Base-by-base conservation (phyloP, 2,797 vertebrate species). In the Cichlasoma orientale region DNA sequence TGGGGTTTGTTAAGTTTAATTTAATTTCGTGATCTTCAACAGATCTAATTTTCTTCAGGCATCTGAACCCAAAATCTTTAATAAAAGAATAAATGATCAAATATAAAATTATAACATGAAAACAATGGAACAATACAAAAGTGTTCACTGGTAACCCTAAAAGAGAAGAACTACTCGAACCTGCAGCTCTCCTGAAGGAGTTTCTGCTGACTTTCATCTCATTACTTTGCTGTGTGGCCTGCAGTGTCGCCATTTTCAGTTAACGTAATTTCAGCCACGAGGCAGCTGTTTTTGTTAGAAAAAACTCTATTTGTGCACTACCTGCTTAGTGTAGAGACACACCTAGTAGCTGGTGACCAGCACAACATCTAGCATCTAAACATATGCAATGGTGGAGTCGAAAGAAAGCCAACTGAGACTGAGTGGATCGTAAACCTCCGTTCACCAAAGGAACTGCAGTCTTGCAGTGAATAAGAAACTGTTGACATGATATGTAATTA, bases 381-480 rank as follows among this genome's bases (percentile, higher is more conserved):
- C 44, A 80, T n/a, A 76, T 70, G 31, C 14, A 66, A 7, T 31
- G 71, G 23, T 36, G 11, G 31, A 63, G 74, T 74, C 36, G 47
- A 66, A 86, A 54, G 16, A 41, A 47, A 44, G 53, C 33, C 19
- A 27, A 8, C 10, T 18, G 25, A 61, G 77, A 75, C 33, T 18
- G 23, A 58, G 33, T 19, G 7, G 69, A 41, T 7, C 11, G 25
- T 50, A 13, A 56, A 56, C 29, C 10, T 61, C 31, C 18, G 36
- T 41, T 63, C 36, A 63, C 38, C 36, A 53, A 78, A 53, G 71
- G 12, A 44, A 59, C 50, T 27, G 16, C 41, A 41, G 56, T 66
- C 27, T 7, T 68, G 27, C 54, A 72, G 25, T 36, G 55, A 71
- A 58, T 31, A 18, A 53, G 14, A 41, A 52, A 23, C 0, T 47